phyloP scores from a whole-genome alignment of 35 echinoderm and acorn worm species.

The Eucidaris tribuloides region DNA sequence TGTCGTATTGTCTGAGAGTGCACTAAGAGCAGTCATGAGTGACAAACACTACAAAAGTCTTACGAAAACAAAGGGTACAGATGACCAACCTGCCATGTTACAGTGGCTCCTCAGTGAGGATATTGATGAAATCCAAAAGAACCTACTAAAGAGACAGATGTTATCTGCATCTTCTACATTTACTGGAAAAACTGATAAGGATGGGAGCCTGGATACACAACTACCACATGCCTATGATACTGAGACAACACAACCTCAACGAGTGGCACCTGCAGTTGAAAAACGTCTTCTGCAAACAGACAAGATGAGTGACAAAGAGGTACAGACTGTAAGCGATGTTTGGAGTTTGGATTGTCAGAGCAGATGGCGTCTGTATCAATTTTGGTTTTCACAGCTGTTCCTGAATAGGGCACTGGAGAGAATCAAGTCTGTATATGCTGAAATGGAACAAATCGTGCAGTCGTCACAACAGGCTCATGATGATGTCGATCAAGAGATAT shows the following conservation, averaged over 20 bases:
- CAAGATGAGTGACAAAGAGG: neutral
- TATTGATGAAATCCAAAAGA: neutral
- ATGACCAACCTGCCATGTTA: neutral
- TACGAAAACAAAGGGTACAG: too few species aligned
- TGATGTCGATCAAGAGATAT: neutral
- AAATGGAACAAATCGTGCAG: slow-evolving; percentile 30
- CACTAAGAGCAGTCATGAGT: neutral
- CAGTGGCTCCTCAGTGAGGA: neutral
- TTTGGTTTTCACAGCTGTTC: slow-evolving; percentile 46
- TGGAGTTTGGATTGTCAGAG: slow-evolving; percentile 29
- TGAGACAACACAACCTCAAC: neutral
- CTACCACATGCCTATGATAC: neutral
- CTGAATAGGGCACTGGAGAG: neutral
- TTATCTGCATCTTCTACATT: too few species aligned
- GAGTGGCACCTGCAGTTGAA: neutral
- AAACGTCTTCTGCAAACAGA: neutral
- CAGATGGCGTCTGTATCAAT: slow-evolving; percentile 73
- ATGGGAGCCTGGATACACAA: neutral
- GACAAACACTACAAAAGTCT: neutral
- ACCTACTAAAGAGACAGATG: too few species aligned
- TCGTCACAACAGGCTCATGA: too few species aligned
- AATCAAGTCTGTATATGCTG: neutral
- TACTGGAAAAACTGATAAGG: too few species aligned
- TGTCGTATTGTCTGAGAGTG: neutral
- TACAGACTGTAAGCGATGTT: slow-evolving; percentile 6